These are phyloP conservation scores for Ophiodon elongatus DNA, from an alignment of 2,113 vertebrate species.

Conservation along the genomic window DNA sequence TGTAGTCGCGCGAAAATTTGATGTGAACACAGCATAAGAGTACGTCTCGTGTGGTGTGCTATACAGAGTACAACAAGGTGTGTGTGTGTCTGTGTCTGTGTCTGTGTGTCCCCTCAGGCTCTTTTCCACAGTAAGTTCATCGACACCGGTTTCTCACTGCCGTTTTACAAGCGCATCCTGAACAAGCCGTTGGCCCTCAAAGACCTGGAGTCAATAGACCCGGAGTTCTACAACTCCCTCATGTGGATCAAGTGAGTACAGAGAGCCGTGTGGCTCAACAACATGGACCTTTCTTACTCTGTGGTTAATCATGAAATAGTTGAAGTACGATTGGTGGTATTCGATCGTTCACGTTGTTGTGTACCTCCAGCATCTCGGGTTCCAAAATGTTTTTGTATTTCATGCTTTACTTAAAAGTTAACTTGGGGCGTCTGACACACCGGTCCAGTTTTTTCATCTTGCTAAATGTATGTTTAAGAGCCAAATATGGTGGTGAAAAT, in stretches of 20 bases:
- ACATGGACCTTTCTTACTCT: background rate
- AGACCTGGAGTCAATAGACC: constrained; percentile 97
- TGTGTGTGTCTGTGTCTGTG: background rate
- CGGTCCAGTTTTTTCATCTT: background rate
- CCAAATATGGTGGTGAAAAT: too few relatives aligned
- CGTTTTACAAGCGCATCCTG: constrained; percentile 97
- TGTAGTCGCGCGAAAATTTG: too few relatives aligned
- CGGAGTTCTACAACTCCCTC: constrained; percentile 99
- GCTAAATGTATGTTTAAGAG: background rate
- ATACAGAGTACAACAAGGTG: background rate
- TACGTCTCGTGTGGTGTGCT: background rate
- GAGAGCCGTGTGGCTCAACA: background rate
- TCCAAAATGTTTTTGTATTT: background rate
- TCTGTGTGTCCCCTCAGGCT: constrained; percentile 83
- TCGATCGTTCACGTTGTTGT: background rate
- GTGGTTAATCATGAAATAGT: background rate
- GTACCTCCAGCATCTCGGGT: background rate
- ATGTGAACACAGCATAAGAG: background rate
- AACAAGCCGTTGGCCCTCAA: constrained; percentile 95
- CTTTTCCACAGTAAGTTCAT: constrained; percentile 98
- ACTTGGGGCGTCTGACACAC: background rate
- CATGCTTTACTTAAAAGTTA: background rate
- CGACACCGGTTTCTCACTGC: constrained; percentile 97
- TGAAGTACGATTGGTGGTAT: background rate
- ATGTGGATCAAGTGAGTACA: constrained; percentile 98